Percentiles rank a stretch among this genome's conserved stretches.
phyloP scores from a whole-genome alignment of 1,140 invertebrate species.

The Hylaeus volcanicus region DNA sequence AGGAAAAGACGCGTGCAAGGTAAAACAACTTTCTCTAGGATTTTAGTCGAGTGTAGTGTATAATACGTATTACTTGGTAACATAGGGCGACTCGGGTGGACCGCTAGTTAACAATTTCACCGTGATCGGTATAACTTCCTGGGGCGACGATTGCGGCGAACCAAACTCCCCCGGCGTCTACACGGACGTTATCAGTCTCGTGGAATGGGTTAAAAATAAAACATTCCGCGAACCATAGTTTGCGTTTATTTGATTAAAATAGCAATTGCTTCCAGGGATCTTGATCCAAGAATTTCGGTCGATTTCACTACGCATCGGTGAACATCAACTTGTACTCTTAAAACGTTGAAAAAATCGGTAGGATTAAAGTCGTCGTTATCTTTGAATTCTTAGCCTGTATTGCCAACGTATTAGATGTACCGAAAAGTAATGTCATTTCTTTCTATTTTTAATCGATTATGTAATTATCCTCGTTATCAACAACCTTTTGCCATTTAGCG shows the following conservation, averaged over 20 bases:
- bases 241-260: neutral
- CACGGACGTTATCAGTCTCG: constrained; percentile 77
- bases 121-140: constrained; percentile 83
- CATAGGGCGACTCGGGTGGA: constrained; percentile 85
- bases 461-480: too few relatives aligned
- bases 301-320: too few relatives aligned
- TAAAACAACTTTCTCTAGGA: constrained; percentile 20
- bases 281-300: neutral
- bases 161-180: constrained; percentile 83
- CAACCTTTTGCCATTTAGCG: too few relatives aligned
- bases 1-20: constrained; percentile 68
- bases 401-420: neutral
- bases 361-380: too few relatives aligned
- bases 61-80: neutral
- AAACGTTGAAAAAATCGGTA: neutral
- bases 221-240: neutral
- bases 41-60: too few relatives aligned
- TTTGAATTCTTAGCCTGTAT: neutral
- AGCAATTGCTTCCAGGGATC: neutral
- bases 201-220: constrained; percentile 72
- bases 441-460: too few relatives aligned
- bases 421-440: too few relatives aligned
- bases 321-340: neutral
- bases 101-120: constrained; percentile 81
- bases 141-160: constrained; percentile 83